Evolutionary conservation across 1,140 invertebrate genomes (phyloP), one percentile per base, ranked within the genome.

Genomic region (Drosophila punjabiensis): DNA sequence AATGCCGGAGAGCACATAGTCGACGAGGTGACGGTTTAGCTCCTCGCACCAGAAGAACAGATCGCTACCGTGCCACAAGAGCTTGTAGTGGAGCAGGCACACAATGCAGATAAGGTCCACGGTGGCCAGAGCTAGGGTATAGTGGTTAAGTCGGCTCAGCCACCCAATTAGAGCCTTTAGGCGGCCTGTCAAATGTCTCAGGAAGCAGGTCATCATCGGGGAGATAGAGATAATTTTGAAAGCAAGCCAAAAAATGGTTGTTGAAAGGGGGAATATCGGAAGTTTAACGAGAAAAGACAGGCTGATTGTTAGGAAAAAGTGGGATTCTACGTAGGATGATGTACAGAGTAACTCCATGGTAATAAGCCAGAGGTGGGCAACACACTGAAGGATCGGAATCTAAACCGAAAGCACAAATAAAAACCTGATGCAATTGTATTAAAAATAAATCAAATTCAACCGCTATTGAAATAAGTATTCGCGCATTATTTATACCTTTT

Each of bases 41-140:
- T 85, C 69, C 4, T 76, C 20, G 8, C 64, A 13, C 85, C 85
- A 89, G 52, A 64, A 89, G 9, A 82, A 24, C 35, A 89, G 33
- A 60, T 89, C 86, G 0, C 60, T 32, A 13, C 71, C 70, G 45
- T 90, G 50, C 30, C 52, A 43, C 2, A 68, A 35, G 5, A 81
- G 66, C 28, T 78, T 55, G 45, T 71, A 89, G 41, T 89, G 67
- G 39, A 89, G 50, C 39, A 70, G 43, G 18, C 33, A 39, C n/a
- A 78, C 13, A 5, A 79, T 32, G 24, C 30, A 71, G 2, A 85
- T 14, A 41, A 86, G 16, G 33, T 84, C 67, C 9, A 85, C 16
- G 18, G 59, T 78, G 32, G 67, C 52, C 39, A 81, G 24, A 4
- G 71, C 79, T 33, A 84, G 37, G 14, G 45, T 41, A 35, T 43